Percentiles rank a stretch among this genome's conserved stretches.
phyloP scores from a whole-genome alignment of 2,113 vertebrate genomes.

The Strix uralensis region DNA sequence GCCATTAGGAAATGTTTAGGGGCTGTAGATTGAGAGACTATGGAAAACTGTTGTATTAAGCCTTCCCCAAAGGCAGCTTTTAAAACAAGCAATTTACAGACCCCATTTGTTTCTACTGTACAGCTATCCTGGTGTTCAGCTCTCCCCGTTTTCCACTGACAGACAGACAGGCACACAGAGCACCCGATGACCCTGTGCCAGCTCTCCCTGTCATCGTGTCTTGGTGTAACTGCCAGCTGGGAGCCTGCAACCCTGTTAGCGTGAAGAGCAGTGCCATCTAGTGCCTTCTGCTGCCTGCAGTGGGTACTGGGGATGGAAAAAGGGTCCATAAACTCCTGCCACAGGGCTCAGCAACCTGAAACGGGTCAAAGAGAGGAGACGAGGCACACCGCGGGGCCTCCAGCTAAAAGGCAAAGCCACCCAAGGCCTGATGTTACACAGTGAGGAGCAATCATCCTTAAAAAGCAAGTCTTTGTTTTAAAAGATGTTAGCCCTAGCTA shows the following conservation, averaged over 20 bases:
- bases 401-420: background rate
- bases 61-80: background rate
- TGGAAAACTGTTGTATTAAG: rapidly evolving
- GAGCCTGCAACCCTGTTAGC: background rate
- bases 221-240: rapidly evolving
- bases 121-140: background rate
- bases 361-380: background rate
- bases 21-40: background rate
- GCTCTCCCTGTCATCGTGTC: background rate
- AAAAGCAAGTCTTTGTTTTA: background rate
- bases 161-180: background rate
- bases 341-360: background rate
- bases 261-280: background rate
- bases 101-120: background rate
- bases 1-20: background rate
- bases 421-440: background rate
- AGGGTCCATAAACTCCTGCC: background rate
- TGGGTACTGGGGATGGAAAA: rapidly evolving
- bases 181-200: rapidly evolving
- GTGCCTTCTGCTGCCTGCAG: background rate
- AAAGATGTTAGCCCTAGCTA: background rate
- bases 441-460: too few species aligned
- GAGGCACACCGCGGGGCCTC: too few species aligned
- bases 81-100: background rate
- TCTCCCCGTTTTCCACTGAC: background rate